Base-by-base conservation (phyloP, 53 echinoderm and acorn worm species). In the Stichopus horrens region DNA sequence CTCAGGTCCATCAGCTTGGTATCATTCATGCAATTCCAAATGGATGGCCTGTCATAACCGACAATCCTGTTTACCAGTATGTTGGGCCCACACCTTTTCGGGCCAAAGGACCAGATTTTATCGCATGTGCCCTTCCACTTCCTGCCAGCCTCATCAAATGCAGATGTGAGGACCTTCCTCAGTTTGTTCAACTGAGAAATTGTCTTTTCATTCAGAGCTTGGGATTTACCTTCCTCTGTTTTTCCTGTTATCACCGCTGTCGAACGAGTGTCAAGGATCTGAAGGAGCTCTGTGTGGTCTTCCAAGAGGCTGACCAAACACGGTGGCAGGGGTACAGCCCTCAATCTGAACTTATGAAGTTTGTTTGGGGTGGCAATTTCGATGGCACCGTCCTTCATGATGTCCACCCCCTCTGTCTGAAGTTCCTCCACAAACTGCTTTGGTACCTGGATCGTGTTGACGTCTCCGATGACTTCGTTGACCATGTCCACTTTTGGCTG, bases 401-500 rank as follows among this genome's bases (percentile, higher is more conserved):
- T 90, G 37, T 88, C 76, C 23, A 91, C 85, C 10, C 77, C 91
- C 52, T 99, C 99, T 75, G 90, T 89, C 11, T 96, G 91, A 71
- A 96, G 79, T 59, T 92, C 94, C 20, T 87, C 90, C 88, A 94
- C 21, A 53, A 87, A 83, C 37, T 88, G 76, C n/a, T 74, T 91
- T 5, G 92, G 89, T 22, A 90, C 77, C 68, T 93, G 94, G 83
- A 96, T 74, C 56, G 92, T 92, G 86, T 99, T 99, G 74, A 95
- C 84, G 59, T 95, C 95, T 58, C 96, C 99, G 14, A 99, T 99
- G 68, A 92, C 86, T 23, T 99, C 99, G 76, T 99, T 99, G 57
- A 99, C 99, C 99, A 99, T 99, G 94, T 99, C 99, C 0, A 96
- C 76, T 75, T 96, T 99, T 18, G 99, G 99, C 60, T 94, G 94